phyloP scores from a whole-genome alignment of 2,113 vertebrate genomes.

The Beaufortia kweichowensis region DNA sequence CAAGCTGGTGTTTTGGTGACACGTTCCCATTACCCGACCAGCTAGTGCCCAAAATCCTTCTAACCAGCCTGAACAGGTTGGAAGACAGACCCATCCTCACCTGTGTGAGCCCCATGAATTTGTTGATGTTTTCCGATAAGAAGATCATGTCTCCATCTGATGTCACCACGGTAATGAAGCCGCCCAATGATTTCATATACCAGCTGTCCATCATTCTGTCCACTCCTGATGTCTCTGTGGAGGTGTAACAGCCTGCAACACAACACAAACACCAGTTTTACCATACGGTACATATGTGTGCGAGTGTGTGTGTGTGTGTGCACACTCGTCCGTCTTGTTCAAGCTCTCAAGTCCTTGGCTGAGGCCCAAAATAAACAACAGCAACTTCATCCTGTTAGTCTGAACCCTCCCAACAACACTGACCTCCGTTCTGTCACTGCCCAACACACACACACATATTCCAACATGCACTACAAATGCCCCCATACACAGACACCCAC shows the following conservation, averaged over 20 bases:
- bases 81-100: conserved; percentile 62
- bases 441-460: conserved; percentile 19
- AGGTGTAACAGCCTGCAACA: conserved; percentile 43
- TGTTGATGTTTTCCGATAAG: conserved; percentile 97
- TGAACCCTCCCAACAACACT: conserved; percentile 53
- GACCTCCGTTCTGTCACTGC: conserved; percentile 52
- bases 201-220: conserved; percentile 73
- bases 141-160: conserved; percentile 99
- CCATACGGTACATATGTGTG: conserved; percentile 34
- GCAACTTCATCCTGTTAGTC: conserved; percentile 67
- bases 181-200: conserved; percentile 95
- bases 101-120: conserved; percentile 97
- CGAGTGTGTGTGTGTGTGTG: conserved; percentile 31
- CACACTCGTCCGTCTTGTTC: conserved; percentile 53
- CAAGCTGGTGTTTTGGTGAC: too few species aligned
- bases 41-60: too few species aligned
- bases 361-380: conserved; percentile 67
- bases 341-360: conserved; percentile 58
- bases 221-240: conserved; percentile 33
- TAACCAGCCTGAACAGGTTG: too few species aligned
- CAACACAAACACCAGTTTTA: conserved; percentile 9
- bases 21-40: too few species aligned
- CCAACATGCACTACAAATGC: conserved; percentile 26
- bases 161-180: conserved; percentile 94
- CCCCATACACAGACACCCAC: conserved; percentile 28